These are phyloP conservation scores for Herminia tarsipennalis DNA, from an alignment of 2,888 invertebrate genomes.

Conservation along the genomic window DNA sequence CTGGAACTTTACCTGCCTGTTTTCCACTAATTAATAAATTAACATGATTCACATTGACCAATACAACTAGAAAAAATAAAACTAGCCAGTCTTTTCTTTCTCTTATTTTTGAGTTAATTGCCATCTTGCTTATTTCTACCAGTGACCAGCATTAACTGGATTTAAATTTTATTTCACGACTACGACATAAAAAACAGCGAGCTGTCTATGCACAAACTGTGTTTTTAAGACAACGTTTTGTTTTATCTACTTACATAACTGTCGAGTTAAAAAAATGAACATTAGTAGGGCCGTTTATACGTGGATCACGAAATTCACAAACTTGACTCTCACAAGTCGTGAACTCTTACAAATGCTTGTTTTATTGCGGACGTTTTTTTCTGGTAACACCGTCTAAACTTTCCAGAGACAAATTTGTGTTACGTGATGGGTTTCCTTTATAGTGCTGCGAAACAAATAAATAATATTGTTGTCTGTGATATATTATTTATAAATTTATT, in stretches of 20 bases:
- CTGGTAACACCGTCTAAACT: constrained; percentile 58
- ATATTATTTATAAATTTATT: too few species aligned
- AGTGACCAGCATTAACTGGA: neutral
- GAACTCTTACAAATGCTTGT: constrained; percentile 68
- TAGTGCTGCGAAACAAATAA: constrained; percentile 36
- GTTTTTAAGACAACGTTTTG: too few species aligned
- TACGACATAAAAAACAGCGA: too few species aligned
- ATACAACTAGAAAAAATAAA: too few species aligned
- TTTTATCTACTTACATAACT: neutral
- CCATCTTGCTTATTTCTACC: too few species aligned
- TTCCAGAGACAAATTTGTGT: constrained; percentile 66
- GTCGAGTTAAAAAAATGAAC: constrained; percentile 1
- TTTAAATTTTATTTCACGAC: neutral
- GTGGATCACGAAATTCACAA: constrained; percentile 48
- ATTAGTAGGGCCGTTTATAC: constrained; percentile 28
- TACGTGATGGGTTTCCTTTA: constrained; percentile 69
- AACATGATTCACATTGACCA: too few species aligned
- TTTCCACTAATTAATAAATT: too few species aligned
- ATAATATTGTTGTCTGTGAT: constrained; percentile 20
- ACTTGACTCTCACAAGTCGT: constrained; percentile 56
- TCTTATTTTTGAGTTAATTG: too few species aligned
- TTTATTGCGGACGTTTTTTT: constrained; percentile 69
- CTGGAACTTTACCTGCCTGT: too few species aligned
- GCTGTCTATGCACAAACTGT: too few species aligned
- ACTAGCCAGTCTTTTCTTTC: too few species aligned